phyloP scores from a whole-genome alignment of 1,140 invertebrate genomes.

The Arctopsyche grandis region DNA sequence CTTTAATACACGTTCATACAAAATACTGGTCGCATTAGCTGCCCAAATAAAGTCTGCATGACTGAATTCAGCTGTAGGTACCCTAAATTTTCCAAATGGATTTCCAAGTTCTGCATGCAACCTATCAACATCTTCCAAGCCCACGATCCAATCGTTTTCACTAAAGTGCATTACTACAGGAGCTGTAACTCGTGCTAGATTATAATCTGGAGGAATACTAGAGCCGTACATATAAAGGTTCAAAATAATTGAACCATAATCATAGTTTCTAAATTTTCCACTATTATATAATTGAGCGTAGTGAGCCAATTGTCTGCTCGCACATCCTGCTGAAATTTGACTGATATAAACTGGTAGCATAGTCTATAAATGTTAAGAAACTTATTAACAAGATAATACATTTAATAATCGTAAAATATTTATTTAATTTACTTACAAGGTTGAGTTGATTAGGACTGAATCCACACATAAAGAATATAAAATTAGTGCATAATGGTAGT shows the following conservation, averaged over 20 bases:
- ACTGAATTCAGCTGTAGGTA: conserved; percentile 65
- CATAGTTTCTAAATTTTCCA: conserved; percentile 56
- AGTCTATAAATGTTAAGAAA: conserved; percentile 65
- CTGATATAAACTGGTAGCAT: conserved; percentile 78
- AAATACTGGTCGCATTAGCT: conserved; percentile 62
- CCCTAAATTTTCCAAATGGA: conserved; percentile 64
- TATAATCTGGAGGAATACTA: conserved; percentile 68
- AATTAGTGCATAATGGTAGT: conserved; percentile 68
- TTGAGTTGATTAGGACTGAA: conserved; percentile 67
- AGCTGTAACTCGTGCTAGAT: conserved; percentile 68
- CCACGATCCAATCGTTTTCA: conserved; percentile 77
- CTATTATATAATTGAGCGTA: conserved; percentile 73
- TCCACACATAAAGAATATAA: conserved; percentile 69
- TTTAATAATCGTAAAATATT: too few species aligned
- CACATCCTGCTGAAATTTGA: conserved; percentile 85
- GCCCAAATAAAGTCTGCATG: conserved; percentile 72
- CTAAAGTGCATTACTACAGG: conserved; percentile 79
- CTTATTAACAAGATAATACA: too few species aligned
- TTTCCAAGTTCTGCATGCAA: conserved; percentile 68
- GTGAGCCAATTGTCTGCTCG: conserved; percentile 80
- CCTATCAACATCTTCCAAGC: conserved; percentile 68
- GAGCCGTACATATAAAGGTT: conserved; percentile 61
- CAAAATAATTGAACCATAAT: conserved; percentile 57
- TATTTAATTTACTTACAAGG: conserved; percentile 56
- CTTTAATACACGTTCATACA: conserved; percentile 62